These are phyloP conservation scores for Chelonia mydas DNA, from an alignment of 2,797 vertebrate genomes.

Conservation along the genomic window DNA sequence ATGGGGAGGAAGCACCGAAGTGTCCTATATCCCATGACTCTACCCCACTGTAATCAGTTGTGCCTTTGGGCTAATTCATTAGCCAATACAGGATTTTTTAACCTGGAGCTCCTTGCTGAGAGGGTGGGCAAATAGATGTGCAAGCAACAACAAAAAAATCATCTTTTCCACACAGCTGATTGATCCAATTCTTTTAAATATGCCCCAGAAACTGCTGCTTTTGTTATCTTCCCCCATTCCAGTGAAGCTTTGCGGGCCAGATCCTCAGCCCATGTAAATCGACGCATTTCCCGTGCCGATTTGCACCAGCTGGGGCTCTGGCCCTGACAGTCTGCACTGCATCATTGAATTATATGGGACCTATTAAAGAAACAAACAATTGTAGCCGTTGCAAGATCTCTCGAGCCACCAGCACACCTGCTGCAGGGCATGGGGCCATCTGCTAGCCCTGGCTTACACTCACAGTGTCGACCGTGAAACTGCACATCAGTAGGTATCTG, in stretches of 20 bases:
- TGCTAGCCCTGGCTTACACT: fast-evolving
- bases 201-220: neutral
- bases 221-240: neutral
- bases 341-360: neutral
- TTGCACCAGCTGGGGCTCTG: neutral
- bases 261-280: neutral
- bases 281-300: neutral
- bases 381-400: neutral
- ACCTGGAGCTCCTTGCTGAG: neutral
- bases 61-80: neutral
- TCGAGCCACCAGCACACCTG: neutral
- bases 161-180: neutral
- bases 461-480: neutral
- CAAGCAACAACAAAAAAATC: neutral
- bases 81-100: neutral
- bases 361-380: neutral
- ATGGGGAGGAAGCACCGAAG: neutral
- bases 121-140: neutral
- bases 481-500: neutral
- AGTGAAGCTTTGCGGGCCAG: neutral
- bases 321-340: neutral
- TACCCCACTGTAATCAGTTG: neutral
- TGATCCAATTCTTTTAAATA: neutral
- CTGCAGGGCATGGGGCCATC: neutral
- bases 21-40: neutral